Evolutionary conservation across 2,113 vertebrate genomes (phyloP), one percentile per base, ranked within the genome.

Genomic region (Paradoxurus hermaphroditus): DNA sequence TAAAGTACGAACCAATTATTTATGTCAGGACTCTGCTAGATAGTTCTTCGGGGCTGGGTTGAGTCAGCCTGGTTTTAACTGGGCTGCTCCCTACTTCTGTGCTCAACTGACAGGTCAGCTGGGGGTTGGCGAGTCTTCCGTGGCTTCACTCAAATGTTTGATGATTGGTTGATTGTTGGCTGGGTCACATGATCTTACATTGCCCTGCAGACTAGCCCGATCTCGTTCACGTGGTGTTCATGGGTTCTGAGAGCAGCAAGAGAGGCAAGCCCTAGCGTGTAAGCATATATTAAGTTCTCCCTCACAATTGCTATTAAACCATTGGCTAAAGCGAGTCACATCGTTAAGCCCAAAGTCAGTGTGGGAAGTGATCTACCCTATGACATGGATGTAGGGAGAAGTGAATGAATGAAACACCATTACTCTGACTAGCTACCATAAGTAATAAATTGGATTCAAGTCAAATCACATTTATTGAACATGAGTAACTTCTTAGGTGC

Each of bases 1-100:
- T 94, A 79, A 88, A 85, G 86, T 81, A 75, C 31, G 70, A 91
- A 10, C 51, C 11, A 36, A 79, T 73, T 34, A 72, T 97, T 95
- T 88, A 93, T 8, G 27, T 75, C 44, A 4, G 78, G 49, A 34
- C 95, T 86, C 72, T 93, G 14, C 21, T 67, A 15, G 39, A 14
- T 1, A n/a, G n/a, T 53, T 94, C 29, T 86, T 81, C 46, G 77
- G 56, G 31, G 36, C 46, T 86, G 5, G 15, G 31, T 81, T 75
- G 49, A 94, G 18, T 75, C 39, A 23, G 19, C 19, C 29, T 82
- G 27, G 5, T 31, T 86, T 93, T 90, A 65, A 39, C 39, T 78
- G 46, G 34, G 8, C 18, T 70, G 19, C 31, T 36, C 85, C 16
- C 21, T 78, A 31, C 36, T 70, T 62, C 59, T 83, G 0, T 67